Evolutionary conservation across 2,113 vertebrate species (phyloP).

Genomic region (Lepus europaeus): DNA sequence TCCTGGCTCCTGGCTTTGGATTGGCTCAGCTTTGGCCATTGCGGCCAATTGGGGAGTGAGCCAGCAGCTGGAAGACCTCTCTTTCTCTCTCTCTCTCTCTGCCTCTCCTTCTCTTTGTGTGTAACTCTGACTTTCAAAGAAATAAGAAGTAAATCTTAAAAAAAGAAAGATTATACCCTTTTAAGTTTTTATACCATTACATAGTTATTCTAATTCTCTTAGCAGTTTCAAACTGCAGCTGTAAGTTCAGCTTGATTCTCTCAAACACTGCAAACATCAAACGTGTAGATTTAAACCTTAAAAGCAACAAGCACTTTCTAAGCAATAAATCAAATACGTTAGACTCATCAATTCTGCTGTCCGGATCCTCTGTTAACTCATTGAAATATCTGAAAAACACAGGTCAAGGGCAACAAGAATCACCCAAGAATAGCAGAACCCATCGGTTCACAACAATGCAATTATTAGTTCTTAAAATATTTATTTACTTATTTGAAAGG

Average conservation of each 20-base stretch:
- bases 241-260: conserved; percentile 14
- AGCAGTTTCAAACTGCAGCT: background rate
- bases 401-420: background rate
- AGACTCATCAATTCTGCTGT: background rate
- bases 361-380: conserved; percentile 25
- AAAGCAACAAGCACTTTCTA: conserved; percentile 25
- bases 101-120: no score
- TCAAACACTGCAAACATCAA: background rate
- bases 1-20: no score
- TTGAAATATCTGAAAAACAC: conserved; percentile 34
- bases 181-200: background rate
- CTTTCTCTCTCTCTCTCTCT: no score
- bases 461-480: background rate
- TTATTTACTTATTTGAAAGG: no score
- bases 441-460: background rate
- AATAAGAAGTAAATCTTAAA: no score
- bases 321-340: background rate
- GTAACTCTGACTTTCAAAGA: no score
- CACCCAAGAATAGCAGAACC: background rate
- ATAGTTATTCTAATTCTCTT: conserved; percentile 34
- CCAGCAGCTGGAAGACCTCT: no score
- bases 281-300: conserved; percentile 18
- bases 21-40: no score
- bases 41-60: no score
- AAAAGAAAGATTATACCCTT: no score